Conservation (phyloP, 2,888 invertebrate species). For the Oligia strigilis region DNA sequence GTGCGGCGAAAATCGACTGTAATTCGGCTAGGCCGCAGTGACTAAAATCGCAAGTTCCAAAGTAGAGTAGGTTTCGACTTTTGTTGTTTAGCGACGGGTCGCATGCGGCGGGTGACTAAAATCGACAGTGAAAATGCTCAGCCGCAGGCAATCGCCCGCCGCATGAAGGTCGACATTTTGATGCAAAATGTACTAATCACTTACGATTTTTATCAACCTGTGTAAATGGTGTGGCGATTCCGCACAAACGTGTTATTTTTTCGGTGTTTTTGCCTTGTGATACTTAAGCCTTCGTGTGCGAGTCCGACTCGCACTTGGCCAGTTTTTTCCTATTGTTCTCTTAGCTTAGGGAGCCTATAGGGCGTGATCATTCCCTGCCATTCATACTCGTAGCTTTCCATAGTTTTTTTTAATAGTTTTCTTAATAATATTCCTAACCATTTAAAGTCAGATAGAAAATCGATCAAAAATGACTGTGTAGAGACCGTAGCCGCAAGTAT, state of each 20-base stretch:
- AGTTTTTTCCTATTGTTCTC: not conserved
- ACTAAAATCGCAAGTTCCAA: not conserved
- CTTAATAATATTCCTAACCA: not conserved
- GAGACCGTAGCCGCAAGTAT: not conserved
- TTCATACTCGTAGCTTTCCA: too few species aligned
- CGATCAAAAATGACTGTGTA: slow-evolving; percentile 2
- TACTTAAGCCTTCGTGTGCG: too few species aligned
- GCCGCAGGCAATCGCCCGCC: slow-evolving; percentile 10
- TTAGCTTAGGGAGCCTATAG: not conserved
- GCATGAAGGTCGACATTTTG: not conserved
- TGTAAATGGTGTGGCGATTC: too few species aligned
- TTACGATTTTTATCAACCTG: too few species aligned
- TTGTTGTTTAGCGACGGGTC: not conserved
- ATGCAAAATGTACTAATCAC: not conserved
- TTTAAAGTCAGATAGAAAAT: not conserved
- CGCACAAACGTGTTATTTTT: too few species aligned
- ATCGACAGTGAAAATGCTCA: not conserved
- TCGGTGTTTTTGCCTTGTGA: too few species aligned
- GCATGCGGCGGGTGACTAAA: not conserved
- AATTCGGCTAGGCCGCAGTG: not conserved
- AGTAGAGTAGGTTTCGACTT: not conserved
- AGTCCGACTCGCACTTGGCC: too few species aligned
- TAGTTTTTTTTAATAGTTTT: not conserved
- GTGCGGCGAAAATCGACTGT: not conserved
- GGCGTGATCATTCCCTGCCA: not conserved